These are phyloP conservation scores for Lethrus apterus DNA, from an alignment of 1,140 invertebrate genomes.

Conservation along the genomic window DNA sequence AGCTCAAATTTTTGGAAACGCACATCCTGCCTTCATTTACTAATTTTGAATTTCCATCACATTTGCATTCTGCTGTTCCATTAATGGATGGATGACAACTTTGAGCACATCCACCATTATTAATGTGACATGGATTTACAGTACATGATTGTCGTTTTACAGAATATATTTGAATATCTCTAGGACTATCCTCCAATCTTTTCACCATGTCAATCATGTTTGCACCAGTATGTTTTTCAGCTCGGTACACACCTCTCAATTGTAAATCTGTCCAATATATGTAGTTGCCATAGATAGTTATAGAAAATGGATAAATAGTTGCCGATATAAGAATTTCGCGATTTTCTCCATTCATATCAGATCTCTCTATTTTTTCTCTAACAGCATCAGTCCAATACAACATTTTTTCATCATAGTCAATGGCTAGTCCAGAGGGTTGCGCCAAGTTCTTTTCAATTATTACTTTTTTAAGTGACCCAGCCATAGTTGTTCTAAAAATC, in stretches of 20 bases:
- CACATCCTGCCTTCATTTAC: slow-evolving; percentile 92
- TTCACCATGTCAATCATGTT: slow-evolving; percentile 92
- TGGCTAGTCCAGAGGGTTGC: slow-evolving; percentile 90
- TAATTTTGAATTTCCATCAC: slow-evolving; percentile 75
- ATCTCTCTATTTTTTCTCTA: slow-evolving; percentile 93
- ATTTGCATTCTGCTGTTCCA: slow-evolving; percentile 77
- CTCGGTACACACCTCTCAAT: slow-evolving; percentile 86
- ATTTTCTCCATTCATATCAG: slow-evolving; percentile 76
- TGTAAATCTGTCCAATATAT: slow-evolving; percentile 98
- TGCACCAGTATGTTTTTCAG: slow-evolving; percentile 94
- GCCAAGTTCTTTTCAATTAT: slow-evolving; percentile 88
- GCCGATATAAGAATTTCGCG: slow-evolving; percentile 73
- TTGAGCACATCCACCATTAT: slow-evolving; percentile 94
- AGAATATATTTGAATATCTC: slow-evolving; percentile 88
- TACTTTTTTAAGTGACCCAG: slow-evolving; percentile 83
- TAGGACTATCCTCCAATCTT: slow-evolving; percentile 79
- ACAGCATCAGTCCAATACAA: slow-evolving; percentile 98
- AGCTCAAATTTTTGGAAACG: slow-evolving; percentile 79
- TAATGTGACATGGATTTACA: slow-evolving; percentile 79
- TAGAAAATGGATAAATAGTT: slow-evolving; percentile 94
- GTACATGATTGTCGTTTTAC: slow-evolving; percentile 70
- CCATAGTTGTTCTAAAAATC: slow-evolving; percentile 94
- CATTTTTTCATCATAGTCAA: slow-evolving; percentile 92
- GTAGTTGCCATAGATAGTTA: slow-evolving; percentile 84
- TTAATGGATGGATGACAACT: slow-evolving; percentile 86